Percentiles rank a stretch among this genome's conserved stretches.
Conservation (phyloP, 2,888 invertebrate species). For the Chymomyza amoena region DNA sequence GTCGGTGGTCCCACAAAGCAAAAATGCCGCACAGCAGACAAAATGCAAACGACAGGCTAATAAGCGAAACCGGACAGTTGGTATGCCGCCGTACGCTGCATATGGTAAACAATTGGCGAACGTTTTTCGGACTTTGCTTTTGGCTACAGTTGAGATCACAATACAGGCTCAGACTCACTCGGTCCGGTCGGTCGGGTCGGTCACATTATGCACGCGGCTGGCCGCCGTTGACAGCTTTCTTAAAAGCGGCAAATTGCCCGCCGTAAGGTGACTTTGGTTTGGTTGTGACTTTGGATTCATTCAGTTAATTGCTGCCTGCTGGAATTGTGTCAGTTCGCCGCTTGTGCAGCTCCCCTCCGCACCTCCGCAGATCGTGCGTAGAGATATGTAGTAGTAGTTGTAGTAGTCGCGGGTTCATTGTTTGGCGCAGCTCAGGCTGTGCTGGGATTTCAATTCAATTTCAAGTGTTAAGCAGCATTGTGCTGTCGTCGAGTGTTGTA, state of each 20-base stretch:
- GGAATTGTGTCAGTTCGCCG: slow-evolving; percentile 65
- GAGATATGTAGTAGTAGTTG: slow-evolving; percentile 41
- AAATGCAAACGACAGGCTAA: slow-evolving; percentile 75
- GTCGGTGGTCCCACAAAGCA: slow-evolving; percentile 27
- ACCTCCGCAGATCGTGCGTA: slow-evolving; percentile 62
- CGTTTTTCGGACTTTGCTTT: slow-evolving; percentile 25
- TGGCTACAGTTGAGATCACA: slow-evolving; percentile 31
- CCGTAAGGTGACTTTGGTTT: slow-evolving; percentile 33
- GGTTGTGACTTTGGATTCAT: slow-evolving; percentile 21
- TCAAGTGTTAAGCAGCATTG: background rate
- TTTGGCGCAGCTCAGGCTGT: background rate
- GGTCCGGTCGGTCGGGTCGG: too few species aligned
- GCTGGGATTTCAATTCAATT: background rate
- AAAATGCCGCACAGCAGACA: slow-evolving; percentile 51
- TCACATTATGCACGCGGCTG: slow-evolving; percentile 27
- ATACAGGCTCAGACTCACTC: slow-evolving; percentile 66
- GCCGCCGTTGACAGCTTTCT: slow-evolving; percentile 68
- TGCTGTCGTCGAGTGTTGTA: slow-evolving; percentile 5
- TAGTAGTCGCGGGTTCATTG: background rate
- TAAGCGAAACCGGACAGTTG: slow-evolving; percentile 70
- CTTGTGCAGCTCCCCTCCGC: slow-evolving; percentile 3
- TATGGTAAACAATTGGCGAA: slow-evolving; percentile 73
- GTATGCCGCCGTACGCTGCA: slow-evolving; percentile 60
- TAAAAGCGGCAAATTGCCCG: slow-evolving; percentile 52
- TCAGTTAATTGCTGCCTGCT: slow-evolving; percentile 64